These are phyloP conservation scores for Bombylius major DNA, from an alignment of 2,888 invertebrate species.

Conservation along the genomic window DNA sequence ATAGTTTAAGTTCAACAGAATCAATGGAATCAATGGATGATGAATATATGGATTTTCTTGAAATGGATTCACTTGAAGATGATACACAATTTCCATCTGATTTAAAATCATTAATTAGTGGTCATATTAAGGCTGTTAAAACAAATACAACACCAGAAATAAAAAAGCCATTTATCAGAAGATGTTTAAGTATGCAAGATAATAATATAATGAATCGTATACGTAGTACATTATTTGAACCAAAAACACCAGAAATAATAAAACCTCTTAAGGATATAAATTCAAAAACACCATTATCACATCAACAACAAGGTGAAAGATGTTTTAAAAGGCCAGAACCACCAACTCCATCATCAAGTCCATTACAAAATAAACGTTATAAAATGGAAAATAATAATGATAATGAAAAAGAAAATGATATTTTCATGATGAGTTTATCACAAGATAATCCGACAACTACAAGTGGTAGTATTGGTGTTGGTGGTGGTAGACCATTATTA, in stretches of 20 bases:
- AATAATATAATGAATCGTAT: conserved; percentile 28
- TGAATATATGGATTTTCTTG: conserved; percentile 50
- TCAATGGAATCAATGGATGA: conserved; percentile 50
- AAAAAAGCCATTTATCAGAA: conserved; percentile 36
- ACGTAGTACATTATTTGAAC: conserved; percentile 39
- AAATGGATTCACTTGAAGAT: conserved; percentile 40
- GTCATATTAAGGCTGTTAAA: conserved; percentile 37
- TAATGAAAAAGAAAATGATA: conserved; percentile 6
- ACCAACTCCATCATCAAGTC: conserved; percentile 40
- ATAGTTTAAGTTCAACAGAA: conserved; percentile 39
- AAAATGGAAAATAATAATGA: conserved; percentile 31
- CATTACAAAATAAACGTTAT: conserved; percentile 33
- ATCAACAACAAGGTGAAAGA: conserved; percentile 14
- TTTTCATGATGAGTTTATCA: not conserved
- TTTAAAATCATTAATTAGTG: conserved; percentile 45
- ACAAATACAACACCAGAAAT: conserved; percentile 36
- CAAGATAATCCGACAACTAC: not conserved
- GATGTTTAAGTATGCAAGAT: conserved; percentile 40
- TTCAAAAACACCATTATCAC: conserved; percentile 17
- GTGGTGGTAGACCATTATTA: conserved; percentile 31
- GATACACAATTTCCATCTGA: conserved; percentile 43
- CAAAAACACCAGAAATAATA: conserved; percentile 29
- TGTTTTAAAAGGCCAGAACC: conserved; percentile 58
- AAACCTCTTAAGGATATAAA: conserved; percentile 24
- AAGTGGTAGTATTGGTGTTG: conserved; percentile 17